A percentile compares a stretch with the other conserved stretches of the same genome.
These are phyloP conservation scores for Lasioglossum lativentre DNA, from an alignment of 2,888 invertebrate species.

Conservation along the genomic window DNA sequence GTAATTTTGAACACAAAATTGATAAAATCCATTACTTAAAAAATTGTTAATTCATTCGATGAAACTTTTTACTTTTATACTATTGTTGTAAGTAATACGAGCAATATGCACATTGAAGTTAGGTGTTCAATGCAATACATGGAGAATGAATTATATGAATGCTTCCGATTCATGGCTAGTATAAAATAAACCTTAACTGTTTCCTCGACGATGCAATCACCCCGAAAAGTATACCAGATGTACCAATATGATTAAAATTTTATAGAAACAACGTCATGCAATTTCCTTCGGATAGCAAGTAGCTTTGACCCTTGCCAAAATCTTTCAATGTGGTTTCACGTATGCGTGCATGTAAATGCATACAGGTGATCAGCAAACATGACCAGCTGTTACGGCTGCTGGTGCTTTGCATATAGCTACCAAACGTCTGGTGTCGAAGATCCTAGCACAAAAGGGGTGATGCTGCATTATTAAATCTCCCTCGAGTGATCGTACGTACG, in stretches of 20 bases:
- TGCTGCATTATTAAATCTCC: slow-evolving; percentile 12
- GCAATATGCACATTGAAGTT: not conserved
- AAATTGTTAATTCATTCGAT: no score
- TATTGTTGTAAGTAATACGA: not conserved
- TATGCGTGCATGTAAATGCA: slow-evolving; percentile 3
- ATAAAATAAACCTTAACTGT: not conserved
- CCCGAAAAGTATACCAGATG: not conserved
- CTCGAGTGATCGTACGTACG: slow-evolving; percentile 2
- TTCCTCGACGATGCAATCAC: not conserved
- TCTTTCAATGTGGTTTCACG: not conserved
- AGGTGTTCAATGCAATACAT: not conserved
- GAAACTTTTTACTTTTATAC: not conserved
- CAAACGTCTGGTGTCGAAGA: slow-evolving; percentile 27
- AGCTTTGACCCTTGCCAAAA: not conserved
- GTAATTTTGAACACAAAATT: no score
- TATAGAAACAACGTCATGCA: not conserved
- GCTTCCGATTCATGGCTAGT: not conserved
- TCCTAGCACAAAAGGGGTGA: slow-evolving; percentile 5
- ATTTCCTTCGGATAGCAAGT: not conserved
- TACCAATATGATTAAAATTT: slow-evolving; percentile 5
- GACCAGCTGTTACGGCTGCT: slow-evolving; percentile 21
- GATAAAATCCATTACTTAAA: no score
- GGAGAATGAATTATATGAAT: not conserved
- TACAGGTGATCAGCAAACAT: slow-evolving; percentile 1
- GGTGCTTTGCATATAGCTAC: slow-evolving; percentile 1